These are phyloP conservation scores for Orthosia cruda DNA, from an alignment of 2,888 invertebrate species.

Conservation along the genomic window DNA sequence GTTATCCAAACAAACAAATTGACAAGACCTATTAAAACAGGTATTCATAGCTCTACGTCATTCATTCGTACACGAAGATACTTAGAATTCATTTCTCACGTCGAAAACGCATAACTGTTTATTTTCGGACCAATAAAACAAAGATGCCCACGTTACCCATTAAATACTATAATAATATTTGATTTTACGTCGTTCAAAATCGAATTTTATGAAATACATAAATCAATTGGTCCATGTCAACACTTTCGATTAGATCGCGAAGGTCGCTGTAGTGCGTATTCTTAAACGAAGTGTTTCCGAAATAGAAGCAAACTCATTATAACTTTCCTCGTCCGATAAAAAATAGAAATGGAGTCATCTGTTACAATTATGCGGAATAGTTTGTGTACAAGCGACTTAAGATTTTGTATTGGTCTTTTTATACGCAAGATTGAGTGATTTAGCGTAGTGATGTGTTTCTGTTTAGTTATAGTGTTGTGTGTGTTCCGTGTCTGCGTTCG, in stretches of 20 bases:
- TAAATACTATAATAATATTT: constrained; percentile 85
- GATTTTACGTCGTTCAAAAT: constrained; percentile 85
- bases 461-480: constrained; percentile 59
- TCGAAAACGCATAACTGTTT: constrained; percentile 74
- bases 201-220: constrained; percentile 85
- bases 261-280: constrained; percentile 86
- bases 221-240: constrained; percentile 87
- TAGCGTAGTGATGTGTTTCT: constrained; percentile 66
- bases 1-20: constrained; percentile 57
- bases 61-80: constrained; percentile 64
- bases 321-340: constrained; percentile 88
- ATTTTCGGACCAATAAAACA: constrained; percentile 83
- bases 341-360: constrained; percentile 88
- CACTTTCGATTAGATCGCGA: constrained; percentile 89
- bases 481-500: constrained; percentile 55
- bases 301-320: constrained; percentile 89
- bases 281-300: constrained; percentile 86
- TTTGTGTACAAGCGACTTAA: constrained; percentile 67
- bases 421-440: constrained; percentile 76
- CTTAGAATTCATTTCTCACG: constrained; percentile 71
- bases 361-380: constrained; percentile 81
- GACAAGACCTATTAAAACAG: constrained; percentile 69
- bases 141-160: constrained; percentile 81
- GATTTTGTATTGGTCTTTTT: constrained; percentile 73
- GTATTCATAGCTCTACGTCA: constrained; percentile 67